phyloP scores from a whole-genome alignment of 2,113 vertebrate genomes.

The Motacilla tschutschensis region DNA sequence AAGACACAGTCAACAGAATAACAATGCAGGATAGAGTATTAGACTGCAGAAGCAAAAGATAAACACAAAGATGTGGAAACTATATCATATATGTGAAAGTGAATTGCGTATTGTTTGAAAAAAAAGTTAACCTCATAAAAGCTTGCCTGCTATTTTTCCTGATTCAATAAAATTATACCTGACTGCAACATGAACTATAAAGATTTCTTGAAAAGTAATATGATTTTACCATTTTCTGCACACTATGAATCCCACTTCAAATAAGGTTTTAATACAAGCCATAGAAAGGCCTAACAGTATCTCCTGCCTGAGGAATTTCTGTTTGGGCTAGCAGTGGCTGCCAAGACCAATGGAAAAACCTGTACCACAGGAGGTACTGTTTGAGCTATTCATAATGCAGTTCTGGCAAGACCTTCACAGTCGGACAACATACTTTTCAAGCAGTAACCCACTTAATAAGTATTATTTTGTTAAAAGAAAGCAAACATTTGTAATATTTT shows the following conservation, averaged over 20 bases:
- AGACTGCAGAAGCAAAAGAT: slow-evolving; percentile 47
- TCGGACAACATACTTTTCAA: slow-evolving; percentile 30
- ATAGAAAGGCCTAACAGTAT: not conserved
- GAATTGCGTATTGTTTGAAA: not conserved
- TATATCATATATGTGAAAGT: not conserved
- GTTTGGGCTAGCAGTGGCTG: not conserved
- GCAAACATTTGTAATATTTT: not conserved
- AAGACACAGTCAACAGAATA: slow-evolving; percentile 72
- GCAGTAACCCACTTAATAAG: slow-evolving; percentile 7
- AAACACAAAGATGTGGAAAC: slow-evolving; percentile 43
- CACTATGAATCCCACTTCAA: not conserved
- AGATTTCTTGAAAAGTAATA: not conserved
- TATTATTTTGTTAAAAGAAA: slow-evolving; percentile 34
- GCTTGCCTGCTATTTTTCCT: not conserved
- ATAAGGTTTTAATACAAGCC: not conserved
- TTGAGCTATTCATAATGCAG: slow-evolving; percentile 2
- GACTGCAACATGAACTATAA: not conserved
- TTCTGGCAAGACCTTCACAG: slow-evolving; percentile 55
- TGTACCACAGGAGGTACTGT: not conserved
- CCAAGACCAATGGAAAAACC: not conserved
- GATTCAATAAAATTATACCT: not conserved
- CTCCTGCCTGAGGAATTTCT: not conserved
- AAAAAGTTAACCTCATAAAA: not conserved
- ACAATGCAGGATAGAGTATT: slow-evolving; percentile 45
- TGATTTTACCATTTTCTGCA: not conserved